Evolutionary conservation across 2,113 vertebrate genomes (phyloP), one percentile per base, ranked within the genome.

Genomic region (Benitochromis conjunctus): DNA sequence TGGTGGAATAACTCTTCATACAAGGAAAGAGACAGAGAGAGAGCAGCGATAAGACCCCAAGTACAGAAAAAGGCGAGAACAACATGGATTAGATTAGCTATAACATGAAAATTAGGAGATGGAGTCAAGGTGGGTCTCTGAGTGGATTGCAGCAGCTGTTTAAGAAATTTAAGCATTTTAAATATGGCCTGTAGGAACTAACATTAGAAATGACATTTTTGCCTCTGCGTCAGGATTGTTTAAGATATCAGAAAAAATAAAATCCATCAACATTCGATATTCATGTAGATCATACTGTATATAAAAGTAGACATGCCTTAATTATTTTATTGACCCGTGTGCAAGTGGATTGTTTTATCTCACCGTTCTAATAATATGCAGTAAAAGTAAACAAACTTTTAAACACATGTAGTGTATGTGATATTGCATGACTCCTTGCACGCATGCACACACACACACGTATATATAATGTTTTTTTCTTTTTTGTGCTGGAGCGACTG

Each of bases 41-140:
- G 9, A 74, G 69, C 14, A 48, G 24, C 0, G 0, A 29, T 48
- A 29, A 18, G 14, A 48, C 2, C 43, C 5, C 24, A 29, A 48
- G 69, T 0, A 26, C 38, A 71, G 64, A 71, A 71, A 43, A 26
- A 41, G 36, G 13, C 7, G 43, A 14, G 64, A 18, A 0, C 43
- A 74, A 29, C 24, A 48, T 5, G 14, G 0, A 51, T 76, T 51
- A 51, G 9, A 31, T 76, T 19, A 31, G 43, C 26, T 48, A 29
- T 29, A 76, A 29, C 43, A 31, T 76, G 9, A 31, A 51, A 31
- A 76, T 76, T 11, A 76, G 46, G 4, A 51, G 69, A 48, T 31
- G 2, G 16, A 76, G 1, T 29, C 12, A 48, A 51, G 43, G 69
- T 51, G 43, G 69, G 46, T 51, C 6, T 51, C 26, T 31, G 69